Evolutionary conservation across 2,113 vertebrate genomes (phyloP).

Genomic region (Epinephelus fuscoguttatus): DNA sequence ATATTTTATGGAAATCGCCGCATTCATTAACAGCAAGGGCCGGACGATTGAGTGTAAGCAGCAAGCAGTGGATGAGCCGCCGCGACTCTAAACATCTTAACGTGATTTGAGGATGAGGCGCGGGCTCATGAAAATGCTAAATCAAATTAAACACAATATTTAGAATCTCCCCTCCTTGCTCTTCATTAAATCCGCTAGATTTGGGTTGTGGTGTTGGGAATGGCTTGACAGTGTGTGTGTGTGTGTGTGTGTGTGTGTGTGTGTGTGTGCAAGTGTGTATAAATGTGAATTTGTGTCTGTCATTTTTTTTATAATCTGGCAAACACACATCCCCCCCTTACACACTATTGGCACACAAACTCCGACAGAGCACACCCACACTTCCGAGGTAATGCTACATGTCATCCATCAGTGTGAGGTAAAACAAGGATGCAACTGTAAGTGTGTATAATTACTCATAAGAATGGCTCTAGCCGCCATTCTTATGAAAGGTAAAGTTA

Average conservation of each 20-base stretch:
- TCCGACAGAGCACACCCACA: slow-evolving; percentile 34
- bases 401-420: slow-evolving; percentile 68
- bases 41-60: slow-evolving; percentile 77
- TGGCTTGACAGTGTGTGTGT: slow-evolving; percentile 28
- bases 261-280: not conserved
- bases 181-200: slow-evolving; percentile 83
- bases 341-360: slow-evolving; percentile 10
- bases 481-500: slow-evolving; percentile 60
- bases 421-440: slow-evolving; percentile 69
- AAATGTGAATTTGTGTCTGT: slow-evolving; percentile 30
- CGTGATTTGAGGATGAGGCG: slow-evolving; percentile 83
- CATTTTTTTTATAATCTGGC: slow-evolving; percentile 20
- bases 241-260: not conserved
- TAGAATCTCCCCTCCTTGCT: slow-evolving; percentile 71
- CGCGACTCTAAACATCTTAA: slow-evolving; percentile 84
- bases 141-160: slow-evolving; percentile 87
- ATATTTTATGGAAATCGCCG: slow-evolving; percentile 89
- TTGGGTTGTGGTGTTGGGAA: slow-evolving; percentile 52
- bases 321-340: not conserved
- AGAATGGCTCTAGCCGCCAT: slow-evolving; percentile 59
- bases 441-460: slow-evolving; percentile 72
- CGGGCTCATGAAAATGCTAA: slow-evolving; percentile 85
- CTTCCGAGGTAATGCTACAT: slow-evolving; percentile 45
- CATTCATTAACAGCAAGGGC: slow-evolving; percentile 84
- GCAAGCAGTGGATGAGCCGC: slow-evolving; percentile 78